These are phyloP conservation scores for Drosophila anomelani DNA, from an alignment of 2,888 invertebrate genomes.

Conservation along the genomic window DNA sequence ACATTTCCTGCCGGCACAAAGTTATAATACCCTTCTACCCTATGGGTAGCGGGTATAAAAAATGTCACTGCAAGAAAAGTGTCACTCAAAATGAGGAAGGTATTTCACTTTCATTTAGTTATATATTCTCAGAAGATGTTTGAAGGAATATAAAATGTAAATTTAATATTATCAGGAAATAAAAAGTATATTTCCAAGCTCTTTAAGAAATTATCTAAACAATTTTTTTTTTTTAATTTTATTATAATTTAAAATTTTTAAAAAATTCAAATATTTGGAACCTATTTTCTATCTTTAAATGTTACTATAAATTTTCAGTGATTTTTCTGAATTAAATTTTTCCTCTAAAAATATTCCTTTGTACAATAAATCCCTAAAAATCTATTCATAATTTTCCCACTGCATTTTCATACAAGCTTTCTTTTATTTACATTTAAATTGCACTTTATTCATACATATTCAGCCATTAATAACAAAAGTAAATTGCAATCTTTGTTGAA, in stretches of 20 bases:
- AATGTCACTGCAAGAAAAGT: constrained; percentile 12
- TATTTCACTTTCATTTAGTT: not conserved
- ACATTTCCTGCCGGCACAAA: too few relatives aligned
- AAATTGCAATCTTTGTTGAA: constrained; percentile 32
- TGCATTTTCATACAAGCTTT: not conserved
- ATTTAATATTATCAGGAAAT: rapidly evolving
- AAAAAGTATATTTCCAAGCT: not conserved
- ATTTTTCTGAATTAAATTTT: not conserved
- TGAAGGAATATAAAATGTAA: not conserved
- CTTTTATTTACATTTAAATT: constrained; percentile 6
- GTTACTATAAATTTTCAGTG: not conserved
- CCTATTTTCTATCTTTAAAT: not conserved
- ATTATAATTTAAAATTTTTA: too few relatives aligned
- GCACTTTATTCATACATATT: constrained; percentile 10
- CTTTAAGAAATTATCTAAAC: not conserved
- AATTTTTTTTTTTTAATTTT: not conserved
- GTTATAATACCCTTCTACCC: too few relatives aligned
- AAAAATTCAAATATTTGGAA: too few relatives aligned
- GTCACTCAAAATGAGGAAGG: not conserved
- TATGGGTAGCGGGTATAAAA: too few relatives aligned
- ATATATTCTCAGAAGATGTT: not conserved
- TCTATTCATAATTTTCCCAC: not conserved
- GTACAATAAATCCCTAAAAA: not conserved
- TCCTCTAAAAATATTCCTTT: not conserved
- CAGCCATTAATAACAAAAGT: constrained; percentile 27